Percentiles rank a stretch among this genome's conserved stretches.
These are phyloP conservation scores for Silurus asotus DNA, from an alignment of 2,113 vertebrate species.

Conservation along the genomic window DNA sequence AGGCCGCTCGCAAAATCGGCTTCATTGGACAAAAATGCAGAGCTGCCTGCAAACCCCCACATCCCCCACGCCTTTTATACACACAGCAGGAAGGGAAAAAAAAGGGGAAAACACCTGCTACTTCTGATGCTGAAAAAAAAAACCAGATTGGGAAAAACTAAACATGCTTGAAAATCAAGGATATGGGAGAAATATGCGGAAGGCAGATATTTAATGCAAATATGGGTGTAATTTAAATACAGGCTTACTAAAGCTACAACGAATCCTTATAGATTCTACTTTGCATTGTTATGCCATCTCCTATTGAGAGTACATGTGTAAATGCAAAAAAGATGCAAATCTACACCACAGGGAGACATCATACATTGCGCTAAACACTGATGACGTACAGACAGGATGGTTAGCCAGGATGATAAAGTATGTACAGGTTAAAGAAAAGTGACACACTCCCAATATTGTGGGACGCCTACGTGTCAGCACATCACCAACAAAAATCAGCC, in stretches of 20 bases:
- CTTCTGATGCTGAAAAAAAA: conserved; percentile 1
- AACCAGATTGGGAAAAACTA: neutral
- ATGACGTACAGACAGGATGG: neutral
- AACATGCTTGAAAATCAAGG: conserved; percentile 1
- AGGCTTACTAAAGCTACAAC: neutral
- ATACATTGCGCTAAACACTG: neutral
- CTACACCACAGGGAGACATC: neutral
- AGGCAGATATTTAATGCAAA: neutral
- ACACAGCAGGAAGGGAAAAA: conserved; percentile 43
- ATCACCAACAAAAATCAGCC: neutral
- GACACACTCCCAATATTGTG: neutral
- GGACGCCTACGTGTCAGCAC: neutral
- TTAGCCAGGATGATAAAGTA: neutral
- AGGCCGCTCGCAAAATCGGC: conserved; percentile 76
- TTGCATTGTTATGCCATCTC: neutral
- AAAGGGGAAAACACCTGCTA: conserved; percentile 38
- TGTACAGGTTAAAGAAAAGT: neutral
- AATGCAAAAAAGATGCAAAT: neutral
- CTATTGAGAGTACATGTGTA: neutral
- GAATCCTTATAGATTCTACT: neutral
- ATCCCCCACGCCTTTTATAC: neutral
- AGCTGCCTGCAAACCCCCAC: conserved; percentile 8
- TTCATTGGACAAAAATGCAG: conserved; percentile 76
- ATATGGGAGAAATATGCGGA: neutral
- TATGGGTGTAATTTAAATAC: neutral